phyloP scores from a whole-genome alignment of 1,140 invertebrate species.

The Asobara japonica region DNA sequence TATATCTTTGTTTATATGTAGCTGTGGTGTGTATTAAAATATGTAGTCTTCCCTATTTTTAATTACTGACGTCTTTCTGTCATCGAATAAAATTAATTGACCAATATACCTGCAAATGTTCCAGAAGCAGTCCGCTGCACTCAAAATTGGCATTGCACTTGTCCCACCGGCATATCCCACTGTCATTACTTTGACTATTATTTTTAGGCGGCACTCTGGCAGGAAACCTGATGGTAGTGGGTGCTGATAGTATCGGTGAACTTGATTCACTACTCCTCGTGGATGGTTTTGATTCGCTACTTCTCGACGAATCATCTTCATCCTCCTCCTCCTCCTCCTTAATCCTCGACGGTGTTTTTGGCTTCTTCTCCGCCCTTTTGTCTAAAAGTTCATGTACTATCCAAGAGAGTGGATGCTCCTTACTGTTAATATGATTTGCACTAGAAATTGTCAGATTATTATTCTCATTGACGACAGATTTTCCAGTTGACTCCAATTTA shows the following conservation, averaged over 20 bases:
- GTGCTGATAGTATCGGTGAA: constrained; percentile 77
- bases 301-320: constrained; percentile 55
- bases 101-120: constrained; percentile 84
- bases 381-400: constrained; percentile 28
- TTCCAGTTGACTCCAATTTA: constrained; percentile 43
- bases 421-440: constrained; percentile 26
- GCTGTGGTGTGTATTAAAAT: no score
- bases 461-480: constrained; percentile 57
- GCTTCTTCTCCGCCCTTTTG: constrained; percentile 6
- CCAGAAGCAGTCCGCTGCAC: constrained; percentile 81
- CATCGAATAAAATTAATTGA: neutral
- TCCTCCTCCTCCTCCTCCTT: constrained; percentile 56
- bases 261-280: constrained; percentile 50
- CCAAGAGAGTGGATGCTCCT: constrained; percentile 47
- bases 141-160: constrained; percentile 83
- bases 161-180: constrained; percentile 82
- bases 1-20: no score
- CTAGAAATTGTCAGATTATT: constrained; percentile 52
- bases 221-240: constrained; percentile 82
- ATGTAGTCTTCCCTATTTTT: no score
- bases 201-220: constrained; percentile 65
- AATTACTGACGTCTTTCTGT: neutral
- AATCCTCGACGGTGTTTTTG: constrained; percentile 29
- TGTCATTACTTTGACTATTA: constrained; percentile 60
- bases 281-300: constrained; percentile 54